Base-by-base conservation (phyloP, 2,888 invertebrate genomes). In the Acanthosepion lycidas region DNA sequence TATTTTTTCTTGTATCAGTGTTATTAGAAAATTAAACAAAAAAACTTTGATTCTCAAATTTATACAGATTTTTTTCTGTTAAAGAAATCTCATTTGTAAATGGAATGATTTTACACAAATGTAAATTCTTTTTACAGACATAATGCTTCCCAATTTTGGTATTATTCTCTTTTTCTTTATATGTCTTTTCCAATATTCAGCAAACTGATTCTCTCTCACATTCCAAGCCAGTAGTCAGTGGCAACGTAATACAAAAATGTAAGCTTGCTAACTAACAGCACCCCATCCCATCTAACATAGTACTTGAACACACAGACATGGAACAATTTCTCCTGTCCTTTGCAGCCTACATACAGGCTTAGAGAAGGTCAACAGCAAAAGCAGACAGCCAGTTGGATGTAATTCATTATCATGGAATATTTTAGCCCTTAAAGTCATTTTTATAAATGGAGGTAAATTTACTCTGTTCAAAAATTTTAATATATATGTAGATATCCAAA, bases 211-310 rank as follows among this genome's bases (percentile, higher is more conserved):
- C 78, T 78, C 33, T n/a, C 15, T n/a, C 15, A n/a, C 78, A 78
- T 78, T 78, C 78, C 78, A 78, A 78, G 78, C 78, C 78, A 33
- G 78, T 78, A 78, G 78, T 78, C 33, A 78, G 78, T 78, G 78
- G 78, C 78, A 78, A 78, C 78, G 78, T 78, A n/a, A 78, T 78
- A 18, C 33, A 78, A 33, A 78, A 78, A 33, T n/a, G 78, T 23
- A 18, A n/a, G 33, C n/a, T 15, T n/a, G 33, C 33, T n/a, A n/a
- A n/a, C 78, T 78, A 78, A n/a, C 78, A 12, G 18, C 78, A n/a
- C n/a, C 78, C 78, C n/a, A 78, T n/a, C 78, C 78, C 78, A n/a
- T 18, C 78, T 78, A n/a, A 15, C n/a, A 15, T 3, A 78, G 9
- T 78, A 78, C n/a, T 33, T 78, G 78, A 78, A 78, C 78, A 78